Conservation (phyloP, 2,113 vertebrate species). For the Addax nasomaculatus region DNA sequence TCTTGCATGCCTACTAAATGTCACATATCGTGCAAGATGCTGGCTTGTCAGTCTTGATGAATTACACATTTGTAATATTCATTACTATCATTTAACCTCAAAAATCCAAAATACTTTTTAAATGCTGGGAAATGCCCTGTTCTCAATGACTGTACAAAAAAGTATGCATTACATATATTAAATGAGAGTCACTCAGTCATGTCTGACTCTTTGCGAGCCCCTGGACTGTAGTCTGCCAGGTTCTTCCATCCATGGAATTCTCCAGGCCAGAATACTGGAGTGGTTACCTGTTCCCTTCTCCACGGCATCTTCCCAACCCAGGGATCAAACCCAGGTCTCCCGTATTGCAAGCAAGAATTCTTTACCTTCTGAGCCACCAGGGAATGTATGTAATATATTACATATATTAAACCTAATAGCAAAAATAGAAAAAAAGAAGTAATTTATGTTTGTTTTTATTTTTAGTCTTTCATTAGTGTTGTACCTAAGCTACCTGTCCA, state of each 20-base stretch:
- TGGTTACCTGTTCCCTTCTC: background rate
- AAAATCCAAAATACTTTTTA: conserved; percentile 39
- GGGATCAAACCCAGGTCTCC: background rate
- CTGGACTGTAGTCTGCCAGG: background rate
- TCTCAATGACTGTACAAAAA: background rate
- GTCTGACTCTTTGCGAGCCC: background rate
- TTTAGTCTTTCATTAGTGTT: background rate
- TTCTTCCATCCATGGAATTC: background rate
- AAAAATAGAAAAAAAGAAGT: background rate
- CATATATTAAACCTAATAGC: background rate
- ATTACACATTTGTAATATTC: background rate
- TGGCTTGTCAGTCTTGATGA: background rate
- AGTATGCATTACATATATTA: background rate
- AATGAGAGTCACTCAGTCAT: background rate
- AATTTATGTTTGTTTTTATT: background rate
- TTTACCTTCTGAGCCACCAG: background rate
- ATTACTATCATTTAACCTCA: conserved; percentile 4
- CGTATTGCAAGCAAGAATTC: background rate
- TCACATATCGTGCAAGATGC: background rate
- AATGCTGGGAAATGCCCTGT: conserved; percentile 30
- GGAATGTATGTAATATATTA: background rate
- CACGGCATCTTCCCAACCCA: background rate
- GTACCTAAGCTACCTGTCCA: background rate
- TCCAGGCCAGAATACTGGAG: background rate
- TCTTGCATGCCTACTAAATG: background rate